Percentiles rank a stretch among this genome's conserved stretches.
Evolutionary conservation across 2,888 invertebrate genomes (phyloP).

Genomic region (Scaptomyza parva): DNA sequence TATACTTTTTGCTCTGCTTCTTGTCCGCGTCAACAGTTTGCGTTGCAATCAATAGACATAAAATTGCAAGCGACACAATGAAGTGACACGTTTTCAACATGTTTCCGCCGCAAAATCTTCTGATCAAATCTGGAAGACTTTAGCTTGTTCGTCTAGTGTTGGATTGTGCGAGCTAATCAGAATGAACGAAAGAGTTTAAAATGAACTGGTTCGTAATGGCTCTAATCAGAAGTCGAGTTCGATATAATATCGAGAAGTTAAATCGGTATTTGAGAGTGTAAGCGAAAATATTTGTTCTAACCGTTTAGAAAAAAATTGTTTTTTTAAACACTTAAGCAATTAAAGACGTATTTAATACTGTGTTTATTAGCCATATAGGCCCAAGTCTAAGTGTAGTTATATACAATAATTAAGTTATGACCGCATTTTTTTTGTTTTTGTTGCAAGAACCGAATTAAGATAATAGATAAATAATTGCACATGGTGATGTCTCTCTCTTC

Average conservation of each 20-base stretch:
- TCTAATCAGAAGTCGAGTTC: background rate
- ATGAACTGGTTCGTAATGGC: background rate
- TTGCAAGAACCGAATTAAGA: background rate
- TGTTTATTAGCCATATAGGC: slow-evolving; percentile 40
- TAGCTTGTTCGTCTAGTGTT: slow-evolving; percentile 6
- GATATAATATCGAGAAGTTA: slow-evolving; percentile 15
- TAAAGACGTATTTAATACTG: slow-evolving; percentile 63
- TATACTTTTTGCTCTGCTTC: slow-evolving; percentile 80
- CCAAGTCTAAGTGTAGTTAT: slow-evolving; percentile 43
- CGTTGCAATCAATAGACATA: slow-evolving; percentile 48
- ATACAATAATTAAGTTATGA: slow-evolving; percentile 57
- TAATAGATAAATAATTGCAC: slow-evolving; percentile 56
- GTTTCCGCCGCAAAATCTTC: slow-evolving; percentile 26
- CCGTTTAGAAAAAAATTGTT: too few species aligned
- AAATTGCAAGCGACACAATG: slow-evolving; percentile 38
- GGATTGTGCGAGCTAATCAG: background rate
- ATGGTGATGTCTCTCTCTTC: slow-evolving; percentile 37
- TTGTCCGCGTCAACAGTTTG: slow-evolving; percentile 66
- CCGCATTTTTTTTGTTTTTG: slow-evolving; percentile 29
- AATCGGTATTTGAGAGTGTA: background rate
- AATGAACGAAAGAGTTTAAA: slow-evolving; percentile 7
- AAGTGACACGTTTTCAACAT: slow-evolving; percentile 53
- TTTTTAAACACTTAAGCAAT: background rate
- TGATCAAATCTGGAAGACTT: slow-evolving; percentile 41
- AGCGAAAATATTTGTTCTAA: background rate